Conservation (phyloP, 2,113 vertebrate species). For the Perca fluviatilis region DNA sequence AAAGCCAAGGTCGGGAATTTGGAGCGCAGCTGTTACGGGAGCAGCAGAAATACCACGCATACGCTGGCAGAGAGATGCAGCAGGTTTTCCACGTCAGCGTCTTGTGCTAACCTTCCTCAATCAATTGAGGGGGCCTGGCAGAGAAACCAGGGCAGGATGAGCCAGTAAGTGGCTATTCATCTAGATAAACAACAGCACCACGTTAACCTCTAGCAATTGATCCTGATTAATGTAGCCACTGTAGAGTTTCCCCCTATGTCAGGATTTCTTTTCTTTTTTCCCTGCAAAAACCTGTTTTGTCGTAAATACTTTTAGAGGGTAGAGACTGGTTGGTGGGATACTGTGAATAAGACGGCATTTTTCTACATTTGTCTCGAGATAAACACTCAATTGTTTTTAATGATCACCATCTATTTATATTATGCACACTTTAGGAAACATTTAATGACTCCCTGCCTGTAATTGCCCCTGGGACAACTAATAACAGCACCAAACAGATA, state of each 20-base stretch:
- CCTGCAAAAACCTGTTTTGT: neutral
- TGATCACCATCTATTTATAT: slow-evolving; percentile 65
- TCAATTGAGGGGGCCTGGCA: slow-evolving; percentile 25
- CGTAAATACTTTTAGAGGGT: neutral
- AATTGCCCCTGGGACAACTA: slow-evolving; percentile 45
- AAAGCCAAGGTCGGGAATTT: slow-evolving; percentile 53
- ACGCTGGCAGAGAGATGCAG: slow-evolving; percentile 20
- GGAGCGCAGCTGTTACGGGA: slow-evolving; percentile 23
- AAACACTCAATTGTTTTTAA: slow-evolving; percentile 58
- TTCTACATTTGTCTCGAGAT: slow-evolving; percentile 36
- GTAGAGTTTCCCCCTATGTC: neutral
- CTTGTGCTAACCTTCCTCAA: slow-evolving; percentile 17
- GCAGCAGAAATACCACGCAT: slow-evolving; percentile 3
- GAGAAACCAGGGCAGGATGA: neutral
- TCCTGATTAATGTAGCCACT: slow-evolving; percentile 28
- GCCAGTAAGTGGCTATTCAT: slow-evolving; percentile 29
- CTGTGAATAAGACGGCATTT: slow-evolving; percentile 18
- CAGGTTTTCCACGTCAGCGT: slow-evolving; percentile 22
- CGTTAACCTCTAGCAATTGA: slow-evolving; percentile 22
- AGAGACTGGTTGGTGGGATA: neutral
- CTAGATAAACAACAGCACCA: slow-evolving; percentile 6
- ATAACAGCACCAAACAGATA: slow-evolving; percentile 40
- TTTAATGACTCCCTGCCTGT: slow-evolving; percentile 36
- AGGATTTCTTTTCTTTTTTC: slow-evolving; percentile 1
- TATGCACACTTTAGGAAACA: slow-evolving; percentile 41